phyloP scores from a whole-genome alignment of 2,113 vertebrate species.

The Melanerpes formicivorus region DNA sequence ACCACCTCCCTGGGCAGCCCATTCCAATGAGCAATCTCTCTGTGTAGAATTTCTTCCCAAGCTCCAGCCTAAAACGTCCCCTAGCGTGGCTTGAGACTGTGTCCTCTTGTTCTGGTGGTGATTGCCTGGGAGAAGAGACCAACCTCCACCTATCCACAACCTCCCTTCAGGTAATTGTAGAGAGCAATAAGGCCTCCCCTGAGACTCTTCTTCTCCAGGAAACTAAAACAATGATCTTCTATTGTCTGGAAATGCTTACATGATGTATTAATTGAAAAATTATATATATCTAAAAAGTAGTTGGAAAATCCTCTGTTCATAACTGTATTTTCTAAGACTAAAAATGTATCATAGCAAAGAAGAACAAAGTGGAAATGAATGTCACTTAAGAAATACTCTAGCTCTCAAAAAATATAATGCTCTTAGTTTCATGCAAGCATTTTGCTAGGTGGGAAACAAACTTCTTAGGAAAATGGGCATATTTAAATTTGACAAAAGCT shows the following conservation, averaged over 20 bases:
- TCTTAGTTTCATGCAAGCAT: not conserved
- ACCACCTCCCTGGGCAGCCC: too few relatives aligned
- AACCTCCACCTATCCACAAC: too few relatives aligned
- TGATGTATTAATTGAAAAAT: not conserved
- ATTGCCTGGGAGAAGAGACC: too few relatives aligned
- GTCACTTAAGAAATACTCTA: not conserved
- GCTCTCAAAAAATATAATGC: not conserved
- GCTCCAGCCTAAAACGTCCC: too few relatives aligned
- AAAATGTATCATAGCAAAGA: not conserved
- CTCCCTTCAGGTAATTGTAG: too few relatives aligned
- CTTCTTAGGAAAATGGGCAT: not conserved
- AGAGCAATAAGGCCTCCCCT: too few relatives aligned
- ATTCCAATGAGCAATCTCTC: too few relatives aligned
- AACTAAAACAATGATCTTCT: not conserved
- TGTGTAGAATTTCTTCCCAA: too few relatives aligned
- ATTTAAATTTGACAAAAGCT: not conserved
- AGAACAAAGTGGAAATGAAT: not conserved
- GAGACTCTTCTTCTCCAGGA: not conserved
- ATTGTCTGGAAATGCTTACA: not conserved
- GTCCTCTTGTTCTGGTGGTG: too few relatives aligned
- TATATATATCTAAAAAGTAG: not conserved
- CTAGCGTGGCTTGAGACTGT: too few relatives aligned
- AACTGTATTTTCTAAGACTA: not conserved
- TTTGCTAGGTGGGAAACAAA: not conserved
- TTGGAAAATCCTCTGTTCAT: not conserved